These are phyloP conservation scores for Catharus fuscescens DNA, from an alignment of 2,113 vertebrate genomes.

Conservation along the genomic window DNA sequence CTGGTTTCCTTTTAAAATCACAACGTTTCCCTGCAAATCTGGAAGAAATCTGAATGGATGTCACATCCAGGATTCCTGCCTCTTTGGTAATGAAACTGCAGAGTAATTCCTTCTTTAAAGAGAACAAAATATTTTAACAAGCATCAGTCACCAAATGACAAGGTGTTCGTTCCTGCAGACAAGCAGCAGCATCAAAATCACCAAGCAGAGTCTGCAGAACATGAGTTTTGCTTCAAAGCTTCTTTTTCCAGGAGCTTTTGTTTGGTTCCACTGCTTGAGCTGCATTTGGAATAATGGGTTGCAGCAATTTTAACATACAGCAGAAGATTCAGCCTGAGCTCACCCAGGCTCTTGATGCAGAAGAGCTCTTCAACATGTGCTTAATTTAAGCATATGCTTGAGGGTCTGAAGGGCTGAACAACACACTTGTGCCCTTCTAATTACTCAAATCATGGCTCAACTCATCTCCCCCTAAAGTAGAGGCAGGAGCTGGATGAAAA, in stretches of 20 bases:
- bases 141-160: background rate
- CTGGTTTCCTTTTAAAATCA: background rate
- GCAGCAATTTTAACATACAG: background rate
- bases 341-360: background rate
- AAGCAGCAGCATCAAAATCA: background rate
- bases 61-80: background rate
- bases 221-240: background rate
- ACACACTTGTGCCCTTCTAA: background rate
- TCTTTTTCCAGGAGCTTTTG: background rate
- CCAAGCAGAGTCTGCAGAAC: background rate
- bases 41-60: background rate
- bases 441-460: background rate
- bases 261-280: background rate
- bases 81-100: background rate
- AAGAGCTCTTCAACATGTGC: background rate
- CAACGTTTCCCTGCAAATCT: background rate
- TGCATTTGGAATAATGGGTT: background rate
- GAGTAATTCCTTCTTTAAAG: background rate
- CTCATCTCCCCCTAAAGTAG: background rate
- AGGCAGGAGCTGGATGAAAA: background rate
- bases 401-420: background rate
- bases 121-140: background rate
- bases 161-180: background rate
- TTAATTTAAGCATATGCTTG: background rate
- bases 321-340: background rate